Evolutionary conservation across 2,113 vertebrate genomes (phyloP), one percentile per base, ranked within the genome.

Genomic region (Atherinomorus stipes): DNA sequence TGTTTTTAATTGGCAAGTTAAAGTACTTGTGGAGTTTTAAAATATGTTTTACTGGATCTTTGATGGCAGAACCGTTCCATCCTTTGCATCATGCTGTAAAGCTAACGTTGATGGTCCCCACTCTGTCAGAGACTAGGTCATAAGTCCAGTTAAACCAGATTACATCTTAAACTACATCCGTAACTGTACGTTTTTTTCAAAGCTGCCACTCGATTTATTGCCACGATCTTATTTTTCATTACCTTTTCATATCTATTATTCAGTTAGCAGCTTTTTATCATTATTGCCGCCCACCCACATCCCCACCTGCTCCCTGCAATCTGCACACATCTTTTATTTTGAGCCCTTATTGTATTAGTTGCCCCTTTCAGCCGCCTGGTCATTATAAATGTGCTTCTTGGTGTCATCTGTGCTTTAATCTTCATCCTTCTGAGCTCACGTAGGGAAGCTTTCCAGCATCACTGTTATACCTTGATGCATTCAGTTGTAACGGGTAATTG

Each of bases 261-360:
- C 56, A 51, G 23, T 74, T 70, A 72, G 58, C 40, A 42, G 47
- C 10, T 64, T 83, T 74, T 74, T 81, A 74, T 83, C 65, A 68
- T 53, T 2, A 22, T 58, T 23, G 53, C 59, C 70, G 37, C 0
- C 56, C 68, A 47, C 34, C 7, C 21, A 11, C 26, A 42, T 25
- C 64, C 50, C 40, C 63, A 47, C 56, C 82, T 78, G 79, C 69
- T 77, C 52, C 71, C 68, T 58, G 23, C 37, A 66, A 26, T 40
- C 57, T 23, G 54, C 52, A 78, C 31, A 13, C 51, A 54, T 74
- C 54, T 64, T 70, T 61, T 52, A 73, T 76, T 67, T 74, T 15
- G 10, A 51, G 25, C 59, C 49, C 25, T 11, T 8, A 64, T 80
- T 53, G 61, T 37, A 69, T 72, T 34, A 5, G 31, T 34, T 34